Evolutionary conservation across 1,140 invertebrate species (phyloP).

Genomic region (Teleopsis dalmanni): DNA sequence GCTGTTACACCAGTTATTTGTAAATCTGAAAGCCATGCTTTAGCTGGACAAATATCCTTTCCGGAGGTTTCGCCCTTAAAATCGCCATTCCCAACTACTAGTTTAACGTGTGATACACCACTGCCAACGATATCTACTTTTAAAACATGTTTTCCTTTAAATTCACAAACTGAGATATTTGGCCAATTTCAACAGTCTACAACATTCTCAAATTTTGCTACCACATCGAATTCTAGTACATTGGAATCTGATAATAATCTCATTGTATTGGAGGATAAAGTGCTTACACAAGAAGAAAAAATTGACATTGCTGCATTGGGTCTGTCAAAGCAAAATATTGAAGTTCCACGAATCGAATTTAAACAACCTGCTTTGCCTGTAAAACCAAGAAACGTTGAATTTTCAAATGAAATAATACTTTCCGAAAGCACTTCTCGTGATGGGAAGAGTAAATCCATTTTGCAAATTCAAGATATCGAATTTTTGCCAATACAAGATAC

Average conservation of each 20-base stretch:
- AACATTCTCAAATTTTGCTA: background rate
- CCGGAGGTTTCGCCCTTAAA: conserved; percentile 9
- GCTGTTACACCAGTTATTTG: too few relatives aligned
- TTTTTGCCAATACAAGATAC: too few relatives aligned
- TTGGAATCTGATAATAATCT: conserved; percentile 10
- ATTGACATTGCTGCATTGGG: conserved; percentile 28
- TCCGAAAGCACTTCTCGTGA: too few relatives aligned
- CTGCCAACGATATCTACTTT: conserved; percentile 10
- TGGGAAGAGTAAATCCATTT: too few relatives aligned
- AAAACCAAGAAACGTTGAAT: too few relatives aligned
- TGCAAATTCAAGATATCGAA: too few relatives aligned
- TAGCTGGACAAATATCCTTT: background rate
- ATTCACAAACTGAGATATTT: background rate
- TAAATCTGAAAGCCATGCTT: background rate
- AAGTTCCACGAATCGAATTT: too few relatives aligned
- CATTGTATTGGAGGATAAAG: conserved; percentile 38
- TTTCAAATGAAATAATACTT: too few relatives aligned
- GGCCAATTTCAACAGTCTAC: background rate
- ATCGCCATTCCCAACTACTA: conserved; percentile 8
- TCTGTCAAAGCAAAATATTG: conserved; percentile 12
- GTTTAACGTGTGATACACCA: conserved; percentile 7
- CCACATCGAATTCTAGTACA: too few relatives aligned
- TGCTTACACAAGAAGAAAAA: conserved; percentile 32
- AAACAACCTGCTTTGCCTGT: too few relatives aligned
- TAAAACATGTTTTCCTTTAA: conserved; percentile 6